phyloP scores from a whole-genome alignment of 2,888 invertebrate species.

The Perizoma flavofasciatum region DNA sequence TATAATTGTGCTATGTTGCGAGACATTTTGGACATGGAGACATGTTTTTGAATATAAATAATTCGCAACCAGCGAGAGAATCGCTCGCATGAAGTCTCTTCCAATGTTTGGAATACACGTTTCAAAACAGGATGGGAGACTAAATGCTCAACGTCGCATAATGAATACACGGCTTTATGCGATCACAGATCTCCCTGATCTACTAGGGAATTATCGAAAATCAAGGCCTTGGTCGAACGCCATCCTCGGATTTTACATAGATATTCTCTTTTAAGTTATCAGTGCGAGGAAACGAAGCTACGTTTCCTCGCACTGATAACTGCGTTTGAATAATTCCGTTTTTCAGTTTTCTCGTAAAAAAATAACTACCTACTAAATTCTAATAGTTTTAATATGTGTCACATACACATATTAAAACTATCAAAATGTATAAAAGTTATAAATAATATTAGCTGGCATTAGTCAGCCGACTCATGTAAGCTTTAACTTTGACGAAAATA shows the following conservation, averaged over 20 bases:
- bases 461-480: too few species aligned
- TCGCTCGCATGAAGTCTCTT: neutral
- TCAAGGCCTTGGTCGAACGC: constrained; percentile 22
- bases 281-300: neutral
- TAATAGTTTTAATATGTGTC: too few species aligned
- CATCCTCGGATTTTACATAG: constrained; percentile 15
- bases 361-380: too few species aligned
- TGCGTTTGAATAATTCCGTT: neutral
- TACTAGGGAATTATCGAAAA: constrained; percentile 50
- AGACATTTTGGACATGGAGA: neutral
- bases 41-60: neutral
- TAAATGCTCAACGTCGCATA: too few species aligned
- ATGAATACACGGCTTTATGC: constrained; percentile 2
- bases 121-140: neutral
- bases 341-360: neutral
- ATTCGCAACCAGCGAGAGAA: neutral
- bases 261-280: constrained; percentile 6
- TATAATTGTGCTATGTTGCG: too few species aligned
- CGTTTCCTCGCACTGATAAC: constrained; percentile 4
- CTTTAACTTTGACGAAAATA: neutral
- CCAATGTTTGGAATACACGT: neutral
- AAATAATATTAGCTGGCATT: too few species aligned
- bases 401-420: too few species aligned
- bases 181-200: constrained; percentile 47
- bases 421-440: too few species aligned